These are phyloP conservation scores for Suillia variegata DNA, from an alignment of 2,888 invertebrate species.

Conservation along the genomic window DNA sequence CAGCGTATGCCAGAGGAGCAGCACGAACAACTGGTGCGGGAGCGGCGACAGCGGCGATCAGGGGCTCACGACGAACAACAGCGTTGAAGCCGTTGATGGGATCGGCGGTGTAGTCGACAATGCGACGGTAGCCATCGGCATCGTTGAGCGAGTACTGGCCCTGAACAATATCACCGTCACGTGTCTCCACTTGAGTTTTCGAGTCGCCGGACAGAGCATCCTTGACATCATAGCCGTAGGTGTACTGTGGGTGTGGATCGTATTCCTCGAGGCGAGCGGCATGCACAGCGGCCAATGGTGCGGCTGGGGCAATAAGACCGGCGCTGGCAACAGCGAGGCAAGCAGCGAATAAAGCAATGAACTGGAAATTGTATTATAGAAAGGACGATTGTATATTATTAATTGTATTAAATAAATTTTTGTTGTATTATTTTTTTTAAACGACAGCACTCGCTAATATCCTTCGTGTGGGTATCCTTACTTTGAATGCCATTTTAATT, in stretches of 20 bases:
- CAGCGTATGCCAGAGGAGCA: constrained; percentile 17
- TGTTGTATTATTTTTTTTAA: constrained; percentile 1
- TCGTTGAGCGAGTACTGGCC: constrained; percentile 62
- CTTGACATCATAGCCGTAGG: constrained; percentile 60
- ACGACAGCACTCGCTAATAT: constrained; percentile 19
- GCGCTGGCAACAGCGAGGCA: constrained; percentile 53
- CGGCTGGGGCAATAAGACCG: constrained; percentile 48
- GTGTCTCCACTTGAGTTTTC: constrained; percentile 59
- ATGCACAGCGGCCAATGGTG: constrained; percentile 46
- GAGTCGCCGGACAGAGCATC: constrained; percentile 60
- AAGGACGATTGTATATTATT: background rate
- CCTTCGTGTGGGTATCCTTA: constrained; percentile 37
- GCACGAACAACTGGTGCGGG: constrained; percentile 40
- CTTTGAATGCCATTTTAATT: constrained; percentile 59
- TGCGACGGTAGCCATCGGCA: constrained; percentile 59
- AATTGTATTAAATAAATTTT: background rate
- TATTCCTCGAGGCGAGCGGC: constrained; percentile 54
- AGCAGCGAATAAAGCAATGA: constrained; percentile 50
- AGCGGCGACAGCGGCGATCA: constrained; percentile 45
- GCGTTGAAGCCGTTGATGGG: constrained; percentile 61
- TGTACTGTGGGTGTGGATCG: constrained; percentile 61
- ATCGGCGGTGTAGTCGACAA: constrained; percentile 61
- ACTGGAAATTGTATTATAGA: constrained; percentile 46
- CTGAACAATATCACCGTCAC: constrained; percentile 60
- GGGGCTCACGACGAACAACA: constrained; percentile 57